Conservation (phyloP, 2,797 vertebrate genomes). For the Cephalopachus bancanus region DNA sequence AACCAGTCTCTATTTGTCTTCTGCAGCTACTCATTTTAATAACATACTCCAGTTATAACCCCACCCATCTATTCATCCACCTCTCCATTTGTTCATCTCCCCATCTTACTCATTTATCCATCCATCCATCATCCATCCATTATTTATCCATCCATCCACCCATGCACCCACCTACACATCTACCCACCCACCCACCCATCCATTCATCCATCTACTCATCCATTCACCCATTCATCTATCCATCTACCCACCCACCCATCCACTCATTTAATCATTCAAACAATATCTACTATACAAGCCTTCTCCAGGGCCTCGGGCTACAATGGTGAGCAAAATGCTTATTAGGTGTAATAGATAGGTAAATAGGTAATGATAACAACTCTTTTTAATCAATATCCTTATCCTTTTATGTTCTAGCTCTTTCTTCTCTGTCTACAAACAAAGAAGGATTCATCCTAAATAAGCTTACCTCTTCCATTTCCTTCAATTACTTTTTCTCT, state of each 20-base stretch:
- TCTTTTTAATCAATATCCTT: background rate
- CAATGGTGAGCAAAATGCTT: background rate
- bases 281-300: background rate
- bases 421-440: background rate
- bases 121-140: too few species aligned
- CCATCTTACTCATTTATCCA: accelerated
- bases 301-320: background rate
- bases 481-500: background rate
- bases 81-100: too few species aligned
- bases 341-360: background rate
- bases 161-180: accelerated
- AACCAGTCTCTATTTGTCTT: background rate
- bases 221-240: background rate
- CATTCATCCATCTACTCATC: background rate
- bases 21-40: background rate
- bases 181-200: background rate
- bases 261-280: background rate
- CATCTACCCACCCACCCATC: too few species aligned
- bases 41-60: background rate
- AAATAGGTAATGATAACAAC: background rate
- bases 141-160: too few species aligned
- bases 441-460: background rate
- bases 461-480: background rate
- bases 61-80: background rate
- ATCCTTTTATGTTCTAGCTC: background rate